Conservation (phyloP, 1,140 invertebrate species). For the Hormaphis cornu region DNA sequence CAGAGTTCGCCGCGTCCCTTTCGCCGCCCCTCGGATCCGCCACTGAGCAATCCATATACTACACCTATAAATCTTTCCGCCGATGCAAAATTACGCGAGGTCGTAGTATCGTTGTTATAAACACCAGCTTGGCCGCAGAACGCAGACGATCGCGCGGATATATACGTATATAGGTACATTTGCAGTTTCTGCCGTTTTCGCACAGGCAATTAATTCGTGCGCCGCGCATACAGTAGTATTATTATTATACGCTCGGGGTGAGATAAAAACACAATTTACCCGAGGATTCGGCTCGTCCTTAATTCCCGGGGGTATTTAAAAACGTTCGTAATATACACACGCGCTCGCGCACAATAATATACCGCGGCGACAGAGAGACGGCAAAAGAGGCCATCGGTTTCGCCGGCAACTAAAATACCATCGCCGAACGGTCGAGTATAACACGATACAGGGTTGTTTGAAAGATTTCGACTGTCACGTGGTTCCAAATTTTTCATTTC, state of each 20-base stretch:
- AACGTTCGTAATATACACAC: neutral
- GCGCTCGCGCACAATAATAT: neutral
- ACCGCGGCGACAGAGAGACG: neutral
- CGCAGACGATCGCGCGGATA: neutral
- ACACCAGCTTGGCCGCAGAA: neutral
- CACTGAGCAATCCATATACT: too few relatives aligned
- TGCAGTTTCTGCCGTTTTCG: neutral
- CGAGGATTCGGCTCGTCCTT: too few relatives aligned
- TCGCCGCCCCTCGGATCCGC: neutral
- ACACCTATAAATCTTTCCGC: too few relatives aligned
- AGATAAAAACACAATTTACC: slow-evolving; percentile 32
- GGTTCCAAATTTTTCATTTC: too few relatives aligned
- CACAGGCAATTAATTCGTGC: slow-evolving; percentile 21
- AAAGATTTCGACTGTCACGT: too few relatives aligned
- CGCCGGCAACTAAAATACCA: too few relatives aligned
- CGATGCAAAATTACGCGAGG: too few relatives aligned
- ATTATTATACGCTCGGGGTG: neutral
- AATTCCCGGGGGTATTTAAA: slow-evolving; percentile 28
- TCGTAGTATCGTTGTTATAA: too few relatives aligned
- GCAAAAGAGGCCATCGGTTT: neutral
- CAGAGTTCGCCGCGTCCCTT: neutral
- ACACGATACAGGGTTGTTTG: too few relatives aligned
- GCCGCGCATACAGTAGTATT: neutral
- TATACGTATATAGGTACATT: neutral
- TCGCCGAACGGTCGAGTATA: too few relatives aligned